Base-by-base conservation (phyloP, 2,113 vertebrate genomes). In the Ciconia stormi region DNA sequence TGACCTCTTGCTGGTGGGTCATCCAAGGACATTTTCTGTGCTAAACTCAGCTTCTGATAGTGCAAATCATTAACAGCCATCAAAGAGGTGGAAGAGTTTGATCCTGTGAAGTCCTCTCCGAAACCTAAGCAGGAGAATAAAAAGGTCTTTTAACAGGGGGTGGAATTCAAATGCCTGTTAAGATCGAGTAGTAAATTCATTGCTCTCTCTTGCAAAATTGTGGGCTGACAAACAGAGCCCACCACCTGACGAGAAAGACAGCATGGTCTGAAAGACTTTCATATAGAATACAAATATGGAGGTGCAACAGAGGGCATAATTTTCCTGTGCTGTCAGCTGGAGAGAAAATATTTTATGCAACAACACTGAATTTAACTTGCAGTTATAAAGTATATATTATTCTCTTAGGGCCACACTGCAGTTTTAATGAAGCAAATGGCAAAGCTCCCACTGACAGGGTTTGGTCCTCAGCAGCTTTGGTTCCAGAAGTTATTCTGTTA, bases 1-100 rank as follows among this genome's bases (percentile, higher is more conserved):
- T 89, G 89, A 80, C 78, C 79, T 86, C 49, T 73, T 90, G 53
- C 67, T 93, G 79, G 29, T 78, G 82, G 81, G 84, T 96, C 81
- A 94, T 42, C 70, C 71, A 78, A 91, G 81, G 94, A 73, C 62
- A 36, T 89, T 85, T 94, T 82, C 62, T 86, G 5, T 44, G 62
- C 63, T 93, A 36, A 82, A 62, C 47, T 42, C 58, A 70, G 42
- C 73, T 87, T 58, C 78, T 93, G 50, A 19, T 1, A 4, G 49
- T 73, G 32, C 76, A 70, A 58, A 42, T 76, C 46, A 38, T 38
- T 62, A 80, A 70, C 6, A 77, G 71, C 7, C 70, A 85, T 65
- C 86, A 30, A 73, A 84, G 74, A 2, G 12, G 22, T 88, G 42
- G 49, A 59, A 50, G 50, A 16, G 42, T 93, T 96, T 91, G 82